phyloP scores from a whole-genome alignment of 2,888 invertebrate genomes.

The Agrenia bidenticulata region DNA sequence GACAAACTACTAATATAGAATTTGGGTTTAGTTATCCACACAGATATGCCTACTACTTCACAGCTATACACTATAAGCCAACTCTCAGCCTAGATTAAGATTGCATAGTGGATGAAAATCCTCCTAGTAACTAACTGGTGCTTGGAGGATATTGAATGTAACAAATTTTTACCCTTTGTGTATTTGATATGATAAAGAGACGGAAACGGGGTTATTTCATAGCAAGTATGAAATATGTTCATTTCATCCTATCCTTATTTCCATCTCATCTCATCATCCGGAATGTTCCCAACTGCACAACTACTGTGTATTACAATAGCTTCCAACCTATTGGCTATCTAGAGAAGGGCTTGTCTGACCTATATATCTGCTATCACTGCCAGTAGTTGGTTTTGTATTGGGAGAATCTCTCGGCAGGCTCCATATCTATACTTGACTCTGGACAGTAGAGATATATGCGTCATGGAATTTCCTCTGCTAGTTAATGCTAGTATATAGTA shows the following conservation, averaged over 20 bases:
- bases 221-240: slow-evolving; percentile 2
- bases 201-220: not conserved
- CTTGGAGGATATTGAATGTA: slow-evolving; percentile 8
- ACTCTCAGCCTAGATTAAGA: not conserved
- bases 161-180: slow-evolving; percentile 2
- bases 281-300: slow-evolving; percentile 12
- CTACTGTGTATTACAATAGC: slow-evolving; percentile 20
- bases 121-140: slow-evolving; percentile 3
- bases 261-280: slow-evolving; percentile 23
- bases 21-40: too few species aligned
- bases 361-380: not conserved
- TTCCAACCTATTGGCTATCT: slow-evolving; percentile 32
- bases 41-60: too few species aligned
- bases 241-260: slow-evolving; percentile 11
- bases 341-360: not conserved
- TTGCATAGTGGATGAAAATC: not conserved
- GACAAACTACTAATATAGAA: too few species aligned
- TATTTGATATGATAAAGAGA: not conserved
- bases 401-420: too few species aligned
- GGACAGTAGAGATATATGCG: too few species aligned
- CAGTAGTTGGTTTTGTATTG: too few species aligned
- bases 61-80: not conserved
- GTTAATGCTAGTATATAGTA: too few species aligned
- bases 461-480: too few species aligned
- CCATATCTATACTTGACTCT: too few species aligned